Percentiles rank a stretch among this genome's conserved stretches.
Conservation (phyloP, 1,140 invertebrate species). For the Solenopsis invicta region DNA sequence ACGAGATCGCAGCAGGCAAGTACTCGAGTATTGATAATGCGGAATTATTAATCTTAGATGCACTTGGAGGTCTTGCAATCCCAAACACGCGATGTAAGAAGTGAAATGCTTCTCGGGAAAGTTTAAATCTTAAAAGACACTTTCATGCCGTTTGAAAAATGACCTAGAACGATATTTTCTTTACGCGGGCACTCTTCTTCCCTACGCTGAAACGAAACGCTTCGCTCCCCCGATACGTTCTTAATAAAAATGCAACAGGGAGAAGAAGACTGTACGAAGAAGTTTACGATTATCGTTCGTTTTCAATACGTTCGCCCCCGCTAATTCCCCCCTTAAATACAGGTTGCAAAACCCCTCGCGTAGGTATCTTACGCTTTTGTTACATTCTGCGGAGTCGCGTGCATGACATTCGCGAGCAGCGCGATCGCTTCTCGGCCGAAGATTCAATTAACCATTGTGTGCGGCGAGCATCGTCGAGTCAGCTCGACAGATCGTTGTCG, state of each 20-base stretch:
- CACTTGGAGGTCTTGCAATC: background rate
- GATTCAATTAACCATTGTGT: slow-evolving; percentile 50
- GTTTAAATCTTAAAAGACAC: background rate
- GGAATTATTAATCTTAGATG: background rate
- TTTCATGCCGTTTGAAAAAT: background rate
- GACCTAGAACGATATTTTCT: background rate
- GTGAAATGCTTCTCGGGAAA: background rate
- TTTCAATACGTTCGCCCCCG: background rate
- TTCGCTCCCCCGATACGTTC: too few species aligned
- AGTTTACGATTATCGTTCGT: background rate
- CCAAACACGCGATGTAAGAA: background rate
- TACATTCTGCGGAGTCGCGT: slow-evolving; percentile 24
- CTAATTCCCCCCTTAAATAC: background rate
- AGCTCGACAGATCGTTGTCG: slow-evolving; percentile 36
- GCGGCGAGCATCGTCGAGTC: slow-evolving; percentile 18
- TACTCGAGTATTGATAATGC: background rate
- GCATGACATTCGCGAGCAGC: slow-evolving; percentile 30
- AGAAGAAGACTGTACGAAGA: background rate
- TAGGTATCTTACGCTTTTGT: slow-evolving; percentile 8
- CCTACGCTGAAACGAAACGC: background rate
- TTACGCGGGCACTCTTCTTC: background rate
- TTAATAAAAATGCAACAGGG: background rate
- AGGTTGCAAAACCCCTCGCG: background rate
- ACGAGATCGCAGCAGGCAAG: background rate
- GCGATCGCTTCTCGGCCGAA: slow-evolving; percentile 17